A percentile compares a stretch with the other conserved stretches of the same genome.
Evolutionary conservation across 2,113 vertebrate species (phyloP).

Genomic region (Miniopterus natalensis): DNA sequence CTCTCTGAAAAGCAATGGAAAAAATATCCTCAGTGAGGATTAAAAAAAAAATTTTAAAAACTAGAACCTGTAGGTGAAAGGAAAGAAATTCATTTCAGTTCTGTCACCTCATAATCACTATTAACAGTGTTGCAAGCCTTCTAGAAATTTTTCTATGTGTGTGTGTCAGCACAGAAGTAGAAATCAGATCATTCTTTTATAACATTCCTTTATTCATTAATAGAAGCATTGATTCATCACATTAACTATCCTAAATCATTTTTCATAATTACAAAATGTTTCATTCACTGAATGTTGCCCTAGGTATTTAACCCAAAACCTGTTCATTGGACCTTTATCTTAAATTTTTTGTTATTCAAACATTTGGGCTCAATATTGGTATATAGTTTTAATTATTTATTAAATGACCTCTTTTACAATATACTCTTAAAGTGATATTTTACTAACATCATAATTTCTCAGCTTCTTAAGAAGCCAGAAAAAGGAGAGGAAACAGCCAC

Average conservation of each 20-base stretch:
- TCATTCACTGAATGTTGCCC: neutral
- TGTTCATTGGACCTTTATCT: neutral
- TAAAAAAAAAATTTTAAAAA: neutral
- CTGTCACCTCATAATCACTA: neutral
- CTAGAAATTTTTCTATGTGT: neutral
- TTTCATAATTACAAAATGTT: neutral
- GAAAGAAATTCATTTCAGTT: neutral
- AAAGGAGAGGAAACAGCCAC: constrained; percentile 92
- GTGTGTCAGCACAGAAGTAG: neutral
- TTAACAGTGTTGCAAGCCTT: neutral
- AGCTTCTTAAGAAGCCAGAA: constrained; percentile 98
- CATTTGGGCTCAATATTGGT: constrained; percentile 12
- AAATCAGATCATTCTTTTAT: neutral
- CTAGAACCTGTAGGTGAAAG: neutral
- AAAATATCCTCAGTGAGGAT: too few relatives aligned
- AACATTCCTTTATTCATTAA: neutral
- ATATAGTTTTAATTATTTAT: constrained; percentile 11
- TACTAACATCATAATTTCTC: constrained; percentile 70
- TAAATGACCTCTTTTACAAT: constrained; percentile 34
- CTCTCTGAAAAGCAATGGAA: too few relatives aligned
- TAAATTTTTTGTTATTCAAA: constrained; percentile 11
- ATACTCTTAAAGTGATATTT: constrained; percentile 33
- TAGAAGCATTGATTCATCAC: neutral
- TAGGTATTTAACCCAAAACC: neutral
- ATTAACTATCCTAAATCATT: neutral